These are phyloP conservation scores for Bombus picipes DNA, from an alignment of 1,140 invertebrate species.

Conservation along the genomic window DNA sequence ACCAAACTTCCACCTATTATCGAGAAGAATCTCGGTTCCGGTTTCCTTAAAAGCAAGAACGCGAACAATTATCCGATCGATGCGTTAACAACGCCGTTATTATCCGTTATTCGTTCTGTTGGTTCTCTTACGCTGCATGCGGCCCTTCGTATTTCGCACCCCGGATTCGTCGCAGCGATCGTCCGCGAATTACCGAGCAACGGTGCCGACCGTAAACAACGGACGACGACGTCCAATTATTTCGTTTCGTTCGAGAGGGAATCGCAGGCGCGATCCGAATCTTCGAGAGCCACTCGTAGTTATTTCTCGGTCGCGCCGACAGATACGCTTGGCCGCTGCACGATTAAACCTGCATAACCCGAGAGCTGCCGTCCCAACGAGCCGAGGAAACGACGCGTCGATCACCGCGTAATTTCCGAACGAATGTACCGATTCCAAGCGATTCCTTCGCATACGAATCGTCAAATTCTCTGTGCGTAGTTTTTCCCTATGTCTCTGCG, in stretches of 20 bases:
- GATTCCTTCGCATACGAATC: neutral
- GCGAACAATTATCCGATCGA: neutral
- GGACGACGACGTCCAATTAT: neutral
- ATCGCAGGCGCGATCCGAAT: neutral
- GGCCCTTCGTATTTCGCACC: neutral
- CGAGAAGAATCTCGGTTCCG: neutral
- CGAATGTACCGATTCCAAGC: too few relatives aligned
- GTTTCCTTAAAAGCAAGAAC: neutral
- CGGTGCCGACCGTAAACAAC: neutral
- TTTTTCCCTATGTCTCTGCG: neutral
- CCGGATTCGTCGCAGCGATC: neutral
- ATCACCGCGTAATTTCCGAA: neutral
- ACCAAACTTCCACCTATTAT: neutral
- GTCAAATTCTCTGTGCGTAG: neutral
- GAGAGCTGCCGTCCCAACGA: neutral
- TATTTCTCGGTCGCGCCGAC: neutral
- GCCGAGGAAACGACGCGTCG: neutral
- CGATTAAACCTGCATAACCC: neutral
- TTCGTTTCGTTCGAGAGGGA: neutral
- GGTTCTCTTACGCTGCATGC: too few relatives aligned
- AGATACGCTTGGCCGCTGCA: neutral
- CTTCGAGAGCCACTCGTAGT: conserved; percentile 1
- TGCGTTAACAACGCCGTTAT: neutral
- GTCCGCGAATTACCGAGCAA: neutral
- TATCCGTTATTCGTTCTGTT: accelerated